Percentiles rank a stretch among this genome's conserved stretches.
Evolutionary conservation across 2,113 vertebrate genomes (phyloP).

Genomic region (Rhinolophus ferrumequinum): DNA sequence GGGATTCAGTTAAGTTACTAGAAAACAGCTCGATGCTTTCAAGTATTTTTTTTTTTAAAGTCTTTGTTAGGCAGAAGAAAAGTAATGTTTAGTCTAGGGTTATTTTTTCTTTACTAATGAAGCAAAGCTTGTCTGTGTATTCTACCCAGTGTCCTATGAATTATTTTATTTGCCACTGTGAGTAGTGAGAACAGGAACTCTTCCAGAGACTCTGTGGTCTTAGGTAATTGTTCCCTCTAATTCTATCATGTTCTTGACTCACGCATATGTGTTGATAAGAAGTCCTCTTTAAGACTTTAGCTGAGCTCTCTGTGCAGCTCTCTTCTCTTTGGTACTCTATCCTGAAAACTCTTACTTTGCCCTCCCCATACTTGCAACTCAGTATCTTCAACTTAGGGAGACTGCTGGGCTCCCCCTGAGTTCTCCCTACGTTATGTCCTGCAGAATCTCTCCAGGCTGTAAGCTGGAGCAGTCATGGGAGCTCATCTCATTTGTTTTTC

Average conservation of each 20-base stretch:
- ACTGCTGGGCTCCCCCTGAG: background rate
- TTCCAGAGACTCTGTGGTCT: background rate
- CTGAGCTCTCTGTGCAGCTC: background rate
- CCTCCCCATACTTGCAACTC: background rate
- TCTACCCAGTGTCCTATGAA: background rate
- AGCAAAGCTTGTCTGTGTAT: background rate
- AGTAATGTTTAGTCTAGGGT: background rate
- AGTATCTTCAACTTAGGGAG: background rate
- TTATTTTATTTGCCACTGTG: background rate
- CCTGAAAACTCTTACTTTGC: background rate
- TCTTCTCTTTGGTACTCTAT: background rate
- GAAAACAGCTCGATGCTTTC: background rate
- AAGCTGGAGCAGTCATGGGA: background rate
- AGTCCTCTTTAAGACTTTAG: too few relatives aligned
- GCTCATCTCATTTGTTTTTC: background rate
- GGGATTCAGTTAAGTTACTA: background rate
- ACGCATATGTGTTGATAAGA: background rate
- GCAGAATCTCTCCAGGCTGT: background rate
- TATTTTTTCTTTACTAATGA: background rate
- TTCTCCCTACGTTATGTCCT: background rate
- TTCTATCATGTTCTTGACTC: background rate
- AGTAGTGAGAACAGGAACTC: background rate
- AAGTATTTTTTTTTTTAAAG: background rate
- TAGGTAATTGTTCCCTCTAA: background rate
- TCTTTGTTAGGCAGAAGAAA: background rate